A percentile compares a stretch with the other conserved stretches of the same genome.
These are phyloP conservation scores for Archips crataeganus DNA, from an alignment of 2,888 invertebrate species.

Conservation along the genomic window DNA sequence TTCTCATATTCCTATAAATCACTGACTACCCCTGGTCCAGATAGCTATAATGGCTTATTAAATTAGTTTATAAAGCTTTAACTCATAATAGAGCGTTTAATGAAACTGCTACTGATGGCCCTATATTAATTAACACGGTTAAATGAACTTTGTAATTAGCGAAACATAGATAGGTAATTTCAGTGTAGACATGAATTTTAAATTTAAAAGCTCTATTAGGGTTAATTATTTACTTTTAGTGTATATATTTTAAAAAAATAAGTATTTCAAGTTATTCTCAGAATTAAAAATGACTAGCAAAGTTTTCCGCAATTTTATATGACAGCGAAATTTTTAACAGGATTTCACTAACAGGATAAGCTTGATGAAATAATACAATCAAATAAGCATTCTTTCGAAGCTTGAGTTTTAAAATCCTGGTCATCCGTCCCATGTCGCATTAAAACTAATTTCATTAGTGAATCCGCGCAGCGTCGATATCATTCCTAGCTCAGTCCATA, in stretches of 20 bases:
- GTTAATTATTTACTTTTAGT: not conserved
- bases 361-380: not conserved
- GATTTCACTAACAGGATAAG: not conserved
- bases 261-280: not conserved
- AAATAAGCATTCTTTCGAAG: not conserved
- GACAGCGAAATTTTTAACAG: not conserved
- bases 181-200: not conserved
- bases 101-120: slow-evolving; percentile 51
- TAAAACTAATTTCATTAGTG: slow-evolving; percentile 22
- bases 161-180: not conserved
- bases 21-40: slow-evolving; percentile 81
- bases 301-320: not conserved
- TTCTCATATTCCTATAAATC: slow-evolving; percentile 85
- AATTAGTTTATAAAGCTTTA: slow-evolving; percentile 65
- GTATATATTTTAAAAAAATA: not conserved
- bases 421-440: not conserved
- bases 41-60: slow-evolving; percentile 85
- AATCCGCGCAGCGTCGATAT: not conserved
- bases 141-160: slow-evolving; percentile 47
- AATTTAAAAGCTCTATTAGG: not conserved
- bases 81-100: slow-evolving; percentile 56
- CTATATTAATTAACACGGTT: slow-evolving; percentile 53
- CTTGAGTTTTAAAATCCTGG: not conserved
- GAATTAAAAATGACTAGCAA: not conserved
- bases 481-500: slow-evolving; percentile 7